Base-by-base conservation (phyloP, 2,113 vertebrate genomes). In the Hipposideros armiger region DNA sequence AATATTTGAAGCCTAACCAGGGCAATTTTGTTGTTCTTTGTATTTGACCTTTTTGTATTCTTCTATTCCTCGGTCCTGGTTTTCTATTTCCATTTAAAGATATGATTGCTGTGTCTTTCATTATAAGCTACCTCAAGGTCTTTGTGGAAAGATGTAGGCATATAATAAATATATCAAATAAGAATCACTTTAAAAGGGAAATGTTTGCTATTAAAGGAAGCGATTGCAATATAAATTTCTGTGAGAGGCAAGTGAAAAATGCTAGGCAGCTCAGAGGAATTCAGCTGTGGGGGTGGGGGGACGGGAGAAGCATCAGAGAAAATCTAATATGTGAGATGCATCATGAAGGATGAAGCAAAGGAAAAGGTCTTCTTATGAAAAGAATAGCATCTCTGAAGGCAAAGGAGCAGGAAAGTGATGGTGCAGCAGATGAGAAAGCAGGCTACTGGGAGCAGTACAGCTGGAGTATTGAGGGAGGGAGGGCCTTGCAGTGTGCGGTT, bases 1-100 rank as follows among this genome's bases (percentile, higher is more conserved):
- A 87, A 56, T 69, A 62, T 89, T 69, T 74, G 58, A 90, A 80
- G 19, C 45, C 50, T 74, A 76, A 40, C 22, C 9, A 58, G 22
- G 32, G 0, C 17, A 42, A 87, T 62, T 92, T 84, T 45, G 50
- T 77, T 90, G 40, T 81, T 54, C 42, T 91, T 78, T 81, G 36
- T 32, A 22, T 89, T 76, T 76, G 36, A 50, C 69, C 83, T 40
- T 86, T 82, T 73, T 50, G 77, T 91, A 60, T 86, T 89, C 40
- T 86, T 89, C 40, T 85, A 80, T 87, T 22, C 19, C 36, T 62
- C 80, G 28, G 60, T 92, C 8, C 66, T 80, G 26, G 62, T 90
- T 94, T 95, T 84, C 85, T 76, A 32, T 70, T 95, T 94, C 47
- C 28, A 90, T 70, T 69, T 87, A 90, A 78, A 90, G 72, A 77